Evolutionary conservation across 2,113 vertebrate species (phyloP).

Genomic region (Corydoras sp.): DNA sequence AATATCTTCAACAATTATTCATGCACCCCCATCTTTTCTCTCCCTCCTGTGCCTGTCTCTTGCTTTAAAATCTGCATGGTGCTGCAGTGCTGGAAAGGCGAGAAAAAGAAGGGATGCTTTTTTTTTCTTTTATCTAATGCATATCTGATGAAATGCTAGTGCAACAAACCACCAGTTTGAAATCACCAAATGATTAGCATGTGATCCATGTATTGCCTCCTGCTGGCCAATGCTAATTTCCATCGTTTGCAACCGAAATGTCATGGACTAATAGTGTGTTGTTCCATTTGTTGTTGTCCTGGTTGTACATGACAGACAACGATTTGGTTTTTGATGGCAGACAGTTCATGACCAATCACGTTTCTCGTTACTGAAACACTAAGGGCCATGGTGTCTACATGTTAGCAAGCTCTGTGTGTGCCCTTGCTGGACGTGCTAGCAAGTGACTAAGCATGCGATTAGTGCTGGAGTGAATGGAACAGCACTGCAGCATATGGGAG

Average conservation of each 20-base stretch:
- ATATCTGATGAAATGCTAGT: conserved; percentile 55
- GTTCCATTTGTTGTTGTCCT: neutral
- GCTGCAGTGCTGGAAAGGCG: conserved; percentile 52
- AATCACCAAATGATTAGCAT: conserved; percentile 30
- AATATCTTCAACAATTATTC: conserved; percentile 76
- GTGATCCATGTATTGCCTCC: conserved; percentile 23
- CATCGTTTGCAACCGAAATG: neutral
- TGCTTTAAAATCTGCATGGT: conserved; percentile 56
- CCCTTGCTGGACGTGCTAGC: conserved; percentile 19
- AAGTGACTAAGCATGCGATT: conserved; percentile 49
- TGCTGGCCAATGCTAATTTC: neutral
- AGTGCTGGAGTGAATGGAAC: conserved; percentile 58
- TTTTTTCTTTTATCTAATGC: conserved; percentile 49
- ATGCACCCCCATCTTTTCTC: conserved; percentile 61
- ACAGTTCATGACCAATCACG: conserved; percentile 16
- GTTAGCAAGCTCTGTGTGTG: conserved; percentile 25
- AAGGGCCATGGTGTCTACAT: neutral
- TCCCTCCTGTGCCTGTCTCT: conserved; percentile 25
- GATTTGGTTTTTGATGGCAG: neutral
- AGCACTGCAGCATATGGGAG: conserved; percentile 69
- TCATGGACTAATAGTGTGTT: neutral
- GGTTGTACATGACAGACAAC: neutral
- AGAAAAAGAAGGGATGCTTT: conserved; percentile 49
- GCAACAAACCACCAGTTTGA: conserved; percentile 46
- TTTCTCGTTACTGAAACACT: conserved; percentile 15